A percentile compares a stretch with the other conserved stretches of the same genome.
phyloP scores from a whole-genome alignment of 2,797 vertebrate species.

The Galagoides demidoff region DNA sequence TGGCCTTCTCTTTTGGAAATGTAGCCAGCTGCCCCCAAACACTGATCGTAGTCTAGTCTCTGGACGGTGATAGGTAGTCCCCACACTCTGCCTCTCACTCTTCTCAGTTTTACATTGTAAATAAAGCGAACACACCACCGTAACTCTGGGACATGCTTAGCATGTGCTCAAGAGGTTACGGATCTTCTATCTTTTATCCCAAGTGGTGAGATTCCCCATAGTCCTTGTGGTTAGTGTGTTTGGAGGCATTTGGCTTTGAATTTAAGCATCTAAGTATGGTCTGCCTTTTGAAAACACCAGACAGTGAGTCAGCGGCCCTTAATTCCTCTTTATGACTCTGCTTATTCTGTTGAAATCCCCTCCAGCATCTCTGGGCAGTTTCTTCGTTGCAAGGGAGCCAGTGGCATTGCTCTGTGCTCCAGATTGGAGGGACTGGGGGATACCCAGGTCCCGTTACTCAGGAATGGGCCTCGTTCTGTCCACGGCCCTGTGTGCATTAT shows the following conservation, averaged over 20 bases:
- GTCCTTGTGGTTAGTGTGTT: neutral
- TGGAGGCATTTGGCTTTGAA: slow-evolving; percentile 8
- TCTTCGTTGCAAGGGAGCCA: neutral
- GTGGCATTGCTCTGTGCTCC: neutral
- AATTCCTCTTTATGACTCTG: neutral
- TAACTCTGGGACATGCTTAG: slow-evolving; percentile 6
- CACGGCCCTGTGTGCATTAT: neutral
- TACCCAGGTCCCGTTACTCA: neutral
- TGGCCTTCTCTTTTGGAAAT: neutral
- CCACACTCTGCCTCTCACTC: neutral
- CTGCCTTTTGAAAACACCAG: slow-evolving; percentile 41
- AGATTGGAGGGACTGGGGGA: neutral
- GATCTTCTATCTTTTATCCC: neutral
- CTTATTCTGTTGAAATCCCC: slow-evolving; percentile 25
- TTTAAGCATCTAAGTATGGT: slow-evolving; percentile 22
- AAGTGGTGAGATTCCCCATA: neutral
- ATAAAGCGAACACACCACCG: neutral
- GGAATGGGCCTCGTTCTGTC: neutral
- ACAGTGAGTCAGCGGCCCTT: slow-evolving; percentile 57
- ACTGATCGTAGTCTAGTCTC: neutral
- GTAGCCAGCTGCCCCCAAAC: neutral
- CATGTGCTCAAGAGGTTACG: neutral
- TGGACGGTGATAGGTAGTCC: accelerated
- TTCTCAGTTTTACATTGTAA: neutral
- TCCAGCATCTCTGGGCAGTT: neutral